phyloP scores from a whole-genome alignment of 2,888 invertebrate genomes.

The Trichogramma dendrolimi region DNA sequence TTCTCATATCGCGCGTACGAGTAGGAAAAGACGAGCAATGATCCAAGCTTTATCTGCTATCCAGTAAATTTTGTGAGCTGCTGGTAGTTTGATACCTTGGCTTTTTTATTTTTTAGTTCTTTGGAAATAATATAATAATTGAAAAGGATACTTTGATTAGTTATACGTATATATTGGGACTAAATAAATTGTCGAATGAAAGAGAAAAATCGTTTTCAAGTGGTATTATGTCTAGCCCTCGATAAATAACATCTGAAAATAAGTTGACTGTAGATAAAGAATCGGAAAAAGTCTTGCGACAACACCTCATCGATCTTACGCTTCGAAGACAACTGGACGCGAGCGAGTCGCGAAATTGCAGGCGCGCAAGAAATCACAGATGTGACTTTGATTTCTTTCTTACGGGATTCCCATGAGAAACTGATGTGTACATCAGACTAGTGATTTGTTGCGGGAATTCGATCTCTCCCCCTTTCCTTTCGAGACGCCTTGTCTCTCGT shows the following conservation, averaged over 20 bases:
- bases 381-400: conserved; percentile 51
- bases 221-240: background rate
- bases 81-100: background rate
- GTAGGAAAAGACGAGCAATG: conserved; percentile 46
- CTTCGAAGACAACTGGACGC: conserved; percentile 38
- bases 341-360: conserved; percentile 6
- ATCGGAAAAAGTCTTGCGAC: conserved; percentile 25
- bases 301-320: conserved; percentile 49
- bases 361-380: conserved; percentile 47
- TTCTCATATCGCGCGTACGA: conserved; percentile 36
- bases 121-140: background rate
- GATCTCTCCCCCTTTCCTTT: conserved; percentile 19
- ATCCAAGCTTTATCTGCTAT: conserved; percentile 4
- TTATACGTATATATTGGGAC: too few species aligned
- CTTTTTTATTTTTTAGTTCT: background rate
- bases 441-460: conserved; percentile 41
- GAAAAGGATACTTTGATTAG: too few species aligned
- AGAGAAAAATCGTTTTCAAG: background rate
- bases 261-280: conserved; percentile 1
- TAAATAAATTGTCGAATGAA: too few species aligned
- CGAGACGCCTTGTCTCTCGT: too few species aligned
- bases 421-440: conserved; percentile 44
- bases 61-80: conserved; percentile 20
- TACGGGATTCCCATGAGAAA: conserved; percentile 46
- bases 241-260: background rate